A percentile compares a stretch with the other conserved stretches of the same genome.
Conservation (phyloP, 1,140 invertebrate species). For the Plectrocnemia conspersa region DNA sequence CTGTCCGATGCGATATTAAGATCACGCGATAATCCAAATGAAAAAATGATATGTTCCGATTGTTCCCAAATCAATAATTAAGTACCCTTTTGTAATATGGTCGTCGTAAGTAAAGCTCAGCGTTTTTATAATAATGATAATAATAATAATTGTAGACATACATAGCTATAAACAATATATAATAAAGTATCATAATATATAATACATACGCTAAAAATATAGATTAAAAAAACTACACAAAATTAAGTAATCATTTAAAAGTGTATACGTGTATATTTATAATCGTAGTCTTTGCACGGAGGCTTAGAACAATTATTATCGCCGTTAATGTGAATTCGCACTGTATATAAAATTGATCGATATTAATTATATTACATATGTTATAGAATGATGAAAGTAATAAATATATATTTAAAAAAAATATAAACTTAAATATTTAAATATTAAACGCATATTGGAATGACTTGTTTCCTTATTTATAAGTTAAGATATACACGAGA, state of each 20-base stretch:
- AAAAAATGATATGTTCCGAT: constrained; percentile 6
- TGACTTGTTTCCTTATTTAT: too few relatives aligned
- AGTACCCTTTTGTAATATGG: not conserved
- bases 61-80: constrained; percentile 6
- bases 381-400: too few relatives aligned
- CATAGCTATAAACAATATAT: not conserved
- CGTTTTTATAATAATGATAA: not conserved
- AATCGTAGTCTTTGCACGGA: too few relatives aligned
- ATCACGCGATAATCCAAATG: not conserved
- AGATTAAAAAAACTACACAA: not conserved
- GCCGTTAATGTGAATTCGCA: too few relatives aligned
- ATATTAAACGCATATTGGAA: too few relatives aligned
- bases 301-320: too few relatives aligned
- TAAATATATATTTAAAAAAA: too few relatives aligned
- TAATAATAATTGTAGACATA: not conserved
- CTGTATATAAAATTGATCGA: too few relatives aligned
- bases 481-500: too few relatives aligned
- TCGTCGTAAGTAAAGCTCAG: not conserved
- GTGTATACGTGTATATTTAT: too few relatives aligned
- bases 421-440: too few relatives aligned
- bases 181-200: not conserved
- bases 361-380: too few relatives aligned
- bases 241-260: not conserved
- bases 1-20: not conserved
- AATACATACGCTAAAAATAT: not conserved